Evolutionary conservation across 1,140 invertebrate genomes (phyloP), one percentile per base, ranked within the genome.

Genomic region (Maconellicoccus hirsutus): DNA sequence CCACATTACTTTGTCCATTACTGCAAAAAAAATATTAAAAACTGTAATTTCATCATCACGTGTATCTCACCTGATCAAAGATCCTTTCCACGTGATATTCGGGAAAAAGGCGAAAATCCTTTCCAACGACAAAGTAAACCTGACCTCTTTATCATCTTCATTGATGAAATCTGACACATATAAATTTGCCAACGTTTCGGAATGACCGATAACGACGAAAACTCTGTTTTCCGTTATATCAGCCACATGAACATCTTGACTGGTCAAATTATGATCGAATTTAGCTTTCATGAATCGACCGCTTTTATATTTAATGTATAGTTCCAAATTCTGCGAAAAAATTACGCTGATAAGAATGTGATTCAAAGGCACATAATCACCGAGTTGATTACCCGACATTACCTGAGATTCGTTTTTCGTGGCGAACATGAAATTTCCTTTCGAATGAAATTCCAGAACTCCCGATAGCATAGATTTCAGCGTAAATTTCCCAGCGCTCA

Each of bases 31-130:
- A 42, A 42, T 10, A 42, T 7, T 59, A 59, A 19, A 59, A 22
- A 59, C 16, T 22, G 21, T 22, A 7, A 6, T 59, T 19, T 22
- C 16, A 59, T 7, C 21, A 10, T 8, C 19, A 27, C 8, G 23
- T 19, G 16, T 70, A 6, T 42, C 85, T 86, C 83, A 93, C 90
- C 87, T 87, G 0, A 94, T 77, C 90, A 91, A 93, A 61, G 88
- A 89, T 38, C 88, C 82, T 74, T 87, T 87, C 86, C 88, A 91
- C 70, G 89, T 89, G 1, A 80, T 83, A 75, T 90, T 88, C 0
- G 90, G 90, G 77, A 92, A 92, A 77, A 89, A 94, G 73, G 88
- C 92, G 52, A 96, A 82, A 27, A 97, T 86, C 71, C 87, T 84
- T 75, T 91, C 86, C 69, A 97, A 79, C 0, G 92, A 94, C 27